phyloP scores from a whole-genome alignment of 2,113 vertebrate species.

The Caracal caracal region DNA sequence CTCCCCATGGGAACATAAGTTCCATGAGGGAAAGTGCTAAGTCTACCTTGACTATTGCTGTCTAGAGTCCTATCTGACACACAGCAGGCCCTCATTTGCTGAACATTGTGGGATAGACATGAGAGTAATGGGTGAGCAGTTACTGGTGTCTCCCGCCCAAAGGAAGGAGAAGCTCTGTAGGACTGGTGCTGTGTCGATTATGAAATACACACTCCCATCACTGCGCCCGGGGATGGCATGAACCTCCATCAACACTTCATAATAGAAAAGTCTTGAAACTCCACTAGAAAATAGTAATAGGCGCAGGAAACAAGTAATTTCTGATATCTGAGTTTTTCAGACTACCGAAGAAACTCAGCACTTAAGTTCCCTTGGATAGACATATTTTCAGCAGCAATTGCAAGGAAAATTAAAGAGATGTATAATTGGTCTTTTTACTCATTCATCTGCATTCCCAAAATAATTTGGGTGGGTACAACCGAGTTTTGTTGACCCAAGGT shows the following conservation, averaged over 20 bases:
- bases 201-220: neutral
- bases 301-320: neutral
- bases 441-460: neutral
- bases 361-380: neutral
- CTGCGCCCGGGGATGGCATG: neutral
- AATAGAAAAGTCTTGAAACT: neutral
- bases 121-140: neutral
- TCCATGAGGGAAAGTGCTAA: neutral
- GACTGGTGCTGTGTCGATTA: rapidly evolving
- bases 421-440: neutral
- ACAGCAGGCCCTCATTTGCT: neutral
- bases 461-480: neutral
- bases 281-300: neutral
- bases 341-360: neutral
- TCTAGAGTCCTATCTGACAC: too few relatives aligned
- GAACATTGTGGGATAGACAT: neutral
- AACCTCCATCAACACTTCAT: neutral
- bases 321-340: neutral
- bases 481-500: neutral
- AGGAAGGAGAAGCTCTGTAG: neutral
- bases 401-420: neutral
- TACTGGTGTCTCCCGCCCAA: neutral
- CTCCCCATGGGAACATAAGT: neutral
- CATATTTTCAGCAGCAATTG: neutral
- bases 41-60: neutral